Base-by-base conservation (phyloP, 2,113 vertebrate species). In the Ochotona princeps region DNA sequence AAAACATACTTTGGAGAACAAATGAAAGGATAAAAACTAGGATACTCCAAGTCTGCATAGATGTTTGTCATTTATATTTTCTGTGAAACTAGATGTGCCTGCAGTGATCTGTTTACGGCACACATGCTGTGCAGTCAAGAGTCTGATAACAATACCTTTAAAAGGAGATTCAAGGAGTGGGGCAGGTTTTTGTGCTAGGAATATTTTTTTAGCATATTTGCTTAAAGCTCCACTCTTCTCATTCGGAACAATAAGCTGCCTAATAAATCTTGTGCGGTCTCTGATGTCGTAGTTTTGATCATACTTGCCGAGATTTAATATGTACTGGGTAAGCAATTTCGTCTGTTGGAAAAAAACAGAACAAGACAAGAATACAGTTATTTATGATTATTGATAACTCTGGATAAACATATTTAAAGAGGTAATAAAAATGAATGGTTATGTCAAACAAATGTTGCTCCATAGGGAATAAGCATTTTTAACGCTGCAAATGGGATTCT, bases 241-340 rank as follows among this genome's bases (percentile, higher is more conserved):
- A 92, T 98, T 99, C 91, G 99, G 99, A 97, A 99, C 99, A 92
- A 99, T 99, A 97, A 99, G 99, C 98, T 99, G 99, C 90, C 99
- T 98, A 97, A 99, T 99, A 98, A 99, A 99, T 97, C 99, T 99
- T 51, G 99, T 99, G 96, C 99, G 99, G 98, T 99, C 99, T 98
- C 99, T 98, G 98, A 99, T 99, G 97, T 99, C 99, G 81, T 99
- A 99, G 99, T 98, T 99, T 98, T 99, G 99, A 98, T 99, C 99
- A 95, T 99, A 99, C 97, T 99, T 99, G 97, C 99, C 98, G 92
- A 99, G 98, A 98, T 99, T 99, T 97, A 99, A 98, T 98, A 99
- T 99, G 90, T 99, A 99, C 98, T 99, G 99, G 97, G 99, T 99
- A 98, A 99, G 98, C 98, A 99, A 98, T 98, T 99, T 99, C 96